Evolutionary conservation across 2,113 vertebrate species (phyloP), one percentile per base, ranked within the genome.

Genomic region (Ageneiosus marmoratus): DNA sequence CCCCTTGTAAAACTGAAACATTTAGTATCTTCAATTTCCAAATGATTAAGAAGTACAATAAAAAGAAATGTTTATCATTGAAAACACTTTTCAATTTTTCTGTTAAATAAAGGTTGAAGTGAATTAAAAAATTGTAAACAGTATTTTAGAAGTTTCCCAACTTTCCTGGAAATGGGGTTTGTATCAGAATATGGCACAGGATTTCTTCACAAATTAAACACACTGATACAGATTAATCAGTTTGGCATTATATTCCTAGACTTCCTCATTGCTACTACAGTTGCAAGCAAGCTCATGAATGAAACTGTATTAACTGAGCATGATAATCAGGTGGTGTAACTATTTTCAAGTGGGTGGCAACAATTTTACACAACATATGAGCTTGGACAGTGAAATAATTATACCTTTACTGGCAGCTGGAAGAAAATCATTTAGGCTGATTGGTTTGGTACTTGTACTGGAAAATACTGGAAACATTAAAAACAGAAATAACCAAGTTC

Each of bases 131-230:
- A n/a, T n/a, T n/a, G n/a, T n/a, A n/a, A n/a, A n/a, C n/a, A n/a
- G n/a, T n/a, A n/a, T n/a, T n/a, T n/a, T n/a, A n/a, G n/a, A 41
- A 41, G 37, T 41, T 2, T 41, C 37, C 37, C 5, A 41, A 41
- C 37, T 3, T 41, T 41, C 5, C 37, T 41, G 37, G 37, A 41
- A 41, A 41, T 41, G 37, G 37, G 5, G 37, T 41, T 41, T 41
- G 37, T 41, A 41, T 44, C 5, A 72, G 46, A 82, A 73, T 41
- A 75, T 62, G 44, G 10, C 18, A 60, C 4, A 60, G 27, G 44
- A 74, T 32, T 37, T 75, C 75, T 62, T 72, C 29, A 37, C 12
- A 62, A 82, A 75, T 60, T 62, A 62, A 24, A 46, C 27, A 50
- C 20, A 50, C 29, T 75, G 44, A 27, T 50, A n/a, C 55, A 62